Evolutionary conservation across 2,113 vertebrate species (phyloP), one percentile per base, ranked within the genome.

Genomic region (Ceyx margarethae): DNA sequence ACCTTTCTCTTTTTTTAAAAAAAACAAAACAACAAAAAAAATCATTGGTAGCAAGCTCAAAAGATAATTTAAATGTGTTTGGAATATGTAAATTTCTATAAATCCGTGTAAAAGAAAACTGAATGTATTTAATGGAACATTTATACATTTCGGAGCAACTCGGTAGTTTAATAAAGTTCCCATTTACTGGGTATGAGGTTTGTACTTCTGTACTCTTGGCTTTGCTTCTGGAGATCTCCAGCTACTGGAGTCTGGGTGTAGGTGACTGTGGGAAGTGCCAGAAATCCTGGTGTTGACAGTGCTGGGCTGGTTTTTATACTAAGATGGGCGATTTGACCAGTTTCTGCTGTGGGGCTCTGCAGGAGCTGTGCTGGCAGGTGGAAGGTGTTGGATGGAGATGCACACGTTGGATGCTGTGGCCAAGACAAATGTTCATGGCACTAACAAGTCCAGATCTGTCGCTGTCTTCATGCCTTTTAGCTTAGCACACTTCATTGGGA

Each of bases 91-190:
- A 45, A 72, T 98, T 97, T 97, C 96, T 97, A 96, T 94, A 87
- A 87, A 94, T 95, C 91, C 90, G 74, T 97, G 84, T 95, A 94
- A 96, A 95, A 96, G 95, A 95, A 97, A 94, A 89, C 89, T 93
- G 94, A 95, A 97, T 97, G 96, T 98, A 97, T 98, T 98, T 97
- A 97, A 97, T 95, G 97, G 97, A 96, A 90, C 98, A 96, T 97
- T 98, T 98, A 97, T 97, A 97, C 97, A 97, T 97, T 96, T 97
- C 94, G 95, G 95, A 97, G 77, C 97, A 97, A 94, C 81, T 90
- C 0, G 3, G 85, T 96, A 98, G 97, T 96, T 97, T 97, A 98
- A 98, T 98, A 98, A 98, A 98, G 95, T 96, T 97, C 96, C 95
- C 96, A 26, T 96, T 96, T 96, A 89, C 85, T 95, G 94, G 95